Conservation (phyloP, 2,113 vertebrate genomes). For the Indicator indicator region DNA sequence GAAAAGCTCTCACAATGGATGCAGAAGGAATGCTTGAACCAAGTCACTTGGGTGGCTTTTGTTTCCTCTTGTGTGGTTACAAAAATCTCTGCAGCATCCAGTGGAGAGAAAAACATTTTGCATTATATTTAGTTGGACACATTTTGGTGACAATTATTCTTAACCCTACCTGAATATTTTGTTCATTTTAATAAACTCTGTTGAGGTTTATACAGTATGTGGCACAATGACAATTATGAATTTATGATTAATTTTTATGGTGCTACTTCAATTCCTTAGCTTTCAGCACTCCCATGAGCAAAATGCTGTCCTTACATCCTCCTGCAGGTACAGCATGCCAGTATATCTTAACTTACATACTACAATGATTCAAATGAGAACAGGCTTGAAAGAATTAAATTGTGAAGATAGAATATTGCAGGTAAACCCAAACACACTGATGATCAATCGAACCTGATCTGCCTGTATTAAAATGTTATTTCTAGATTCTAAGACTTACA, state of each 20-base stretch:
- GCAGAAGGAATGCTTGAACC: background rate
- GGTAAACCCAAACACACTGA: background rate
- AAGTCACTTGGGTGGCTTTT: background rate
- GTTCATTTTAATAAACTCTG: background rate
- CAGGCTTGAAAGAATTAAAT: background rate
- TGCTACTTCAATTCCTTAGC: background rate
- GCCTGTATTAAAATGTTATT: background rate
- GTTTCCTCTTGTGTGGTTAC: background rate
- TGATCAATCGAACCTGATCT: background rate
- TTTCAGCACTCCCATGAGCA: background rate
- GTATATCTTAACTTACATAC: background rate
- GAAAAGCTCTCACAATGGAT: background rate
- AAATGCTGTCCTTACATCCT: background rate
- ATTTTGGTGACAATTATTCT: background rate
- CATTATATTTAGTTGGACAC: background rate
- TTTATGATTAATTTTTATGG: background rate
- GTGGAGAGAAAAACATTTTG: background rate
- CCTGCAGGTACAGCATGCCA: background rate
- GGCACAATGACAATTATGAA: background rate
- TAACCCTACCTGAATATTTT: background rate
- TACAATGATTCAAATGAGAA: background rate
- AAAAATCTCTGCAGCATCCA: background rate
- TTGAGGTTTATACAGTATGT: background rate
- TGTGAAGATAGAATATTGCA: background rate
- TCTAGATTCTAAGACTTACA: background rate